These are phyloP conservation scores for Ochlodes sylvanus DNA, from an alignment of 2,888 invertebrate species.

Conservation along the genomic window DNA sequence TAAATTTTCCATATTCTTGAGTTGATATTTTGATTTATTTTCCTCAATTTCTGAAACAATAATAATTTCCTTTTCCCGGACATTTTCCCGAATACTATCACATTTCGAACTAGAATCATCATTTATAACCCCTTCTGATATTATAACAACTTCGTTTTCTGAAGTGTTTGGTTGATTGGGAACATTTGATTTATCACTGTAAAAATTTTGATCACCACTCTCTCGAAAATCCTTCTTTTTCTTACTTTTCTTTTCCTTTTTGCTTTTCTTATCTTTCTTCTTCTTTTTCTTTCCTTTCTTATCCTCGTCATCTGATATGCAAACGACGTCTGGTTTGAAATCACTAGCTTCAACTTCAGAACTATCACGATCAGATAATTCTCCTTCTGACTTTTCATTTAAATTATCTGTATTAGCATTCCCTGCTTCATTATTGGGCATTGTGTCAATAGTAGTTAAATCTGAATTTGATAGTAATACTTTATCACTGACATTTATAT, in stretches of 20 bases:
- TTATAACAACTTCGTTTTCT: neutral
- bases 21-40: neutral
- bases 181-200: conserved; percentile 45
- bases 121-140: neutral
- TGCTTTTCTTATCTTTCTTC: conserved; percentile 74
- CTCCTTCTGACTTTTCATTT: conserved; percentile 66
- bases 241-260: conserved; percentile 66
- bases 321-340: conserved; percentile 76
- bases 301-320: conserved; percentile 78
- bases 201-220: conserved; percentile 66
- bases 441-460: conserved; percentile 2
- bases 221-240: conserved; percentile 72
- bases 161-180: conserved; percentile 3
- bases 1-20: neutral
- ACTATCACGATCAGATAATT: conserved; percentile 64
- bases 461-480: neutral
- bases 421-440: neutral
- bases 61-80: neutral
- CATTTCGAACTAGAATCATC: neutral
- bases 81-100: conserved; percentile 1
- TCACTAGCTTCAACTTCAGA: conserved; percentile 69
- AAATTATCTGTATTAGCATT: conserved; percentile 38
- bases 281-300: conserved; percentile 56
- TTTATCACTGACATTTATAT: conserved; percentile 11
- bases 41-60: conserved; percentile 4